Evolutionary conservation across 2,888 invertebrate species (phyloP), one percentile per base, ranked within the genome.

Genomic region (Rhamnusium bicolor): DNA sequence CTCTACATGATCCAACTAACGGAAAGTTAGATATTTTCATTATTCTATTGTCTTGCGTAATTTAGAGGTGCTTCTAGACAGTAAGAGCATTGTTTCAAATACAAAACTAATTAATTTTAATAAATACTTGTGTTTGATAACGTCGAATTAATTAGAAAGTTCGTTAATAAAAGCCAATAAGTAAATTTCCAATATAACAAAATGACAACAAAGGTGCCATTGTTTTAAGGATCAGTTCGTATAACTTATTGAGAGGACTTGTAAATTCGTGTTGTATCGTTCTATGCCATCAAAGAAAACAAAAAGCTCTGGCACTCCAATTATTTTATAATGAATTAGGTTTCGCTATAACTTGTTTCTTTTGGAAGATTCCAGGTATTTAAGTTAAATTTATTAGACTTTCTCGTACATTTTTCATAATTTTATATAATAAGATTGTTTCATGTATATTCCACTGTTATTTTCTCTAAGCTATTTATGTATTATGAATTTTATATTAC

Each of bases 221-320:
- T 72, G 68, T 65, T 72, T 21, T 49, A 29, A 65, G 70, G 69
- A 71, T 69, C 71, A 69, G 60, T 69, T 56, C 49, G 56, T 18
- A 46, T 32, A 61, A 74, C 54, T 70, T 63, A 72, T 72, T 69
- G 71, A 71, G 63, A 73, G 71, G 72, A 65, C 49, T 76, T 77
- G 76, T 74, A 76, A 79, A 79, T 82, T 82, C 85, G 85, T 85
- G 85, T 82, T 84, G 80, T 84, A 85, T 85, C 85, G 70, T 81
- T 76, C 61, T 78, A 71, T 74, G 77, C 80, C 81, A 85, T 85
- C 85, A 83, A 78, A 83, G 80, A 82, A 79, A 84, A 84, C 84
- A 84, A 83, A 81, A 82, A 79, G 80, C 77, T 77, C 74, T 78
- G 81, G 78, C 83, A 82, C 83, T 84, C 79, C 83, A 84, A 84